phyloP scores from a whole-genome alignment of 2,113 vertebrate genomes.

The Rynchops niger region DNA sequence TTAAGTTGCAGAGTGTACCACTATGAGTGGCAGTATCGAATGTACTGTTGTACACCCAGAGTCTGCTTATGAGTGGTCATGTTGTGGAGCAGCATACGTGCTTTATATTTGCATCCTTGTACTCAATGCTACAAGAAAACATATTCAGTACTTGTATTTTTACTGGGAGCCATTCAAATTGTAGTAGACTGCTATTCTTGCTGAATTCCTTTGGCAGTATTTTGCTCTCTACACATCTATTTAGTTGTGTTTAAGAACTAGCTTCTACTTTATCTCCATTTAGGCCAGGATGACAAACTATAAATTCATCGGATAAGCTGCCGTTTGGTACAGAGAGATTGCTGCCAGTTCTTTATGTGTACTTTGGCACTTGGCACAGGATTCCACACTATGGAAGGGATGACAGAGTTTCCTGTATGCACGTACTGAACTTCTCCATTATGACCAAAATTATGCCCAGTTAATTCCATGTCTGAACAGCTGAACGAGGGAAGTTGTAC shows the following conservation, averaged over 20 bases:
- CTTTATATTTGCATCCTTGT: neutral
- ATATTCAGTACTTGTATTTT: neutral
- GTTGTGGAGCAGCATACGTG: neutral
- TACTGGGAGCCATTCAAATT: neutral
- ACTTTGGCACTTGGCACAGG: neutral
- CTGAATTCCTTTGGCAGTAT: neutral
- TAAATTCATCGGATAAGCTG: slow-evolving; percentile 13
- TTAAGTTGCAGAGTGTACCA: neutral
- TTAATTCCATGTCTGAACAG: neutral
- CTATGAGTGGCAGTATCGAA: accelerated
- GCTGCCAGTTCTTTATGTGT: neutral
- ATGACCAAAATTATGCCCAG: neutral
- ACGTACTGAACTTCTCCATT: neutral
- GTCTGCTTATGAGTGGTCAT: neutral
- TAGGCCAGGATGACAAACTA: slow-evolving; percentile 33
- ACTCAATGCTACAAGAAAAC: neutral
- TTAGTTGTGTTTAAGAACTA: neutral
- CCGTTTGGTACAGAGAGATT: neutral
- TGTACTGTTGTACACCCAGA: neutral
- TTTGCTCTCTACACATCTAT: neutral
- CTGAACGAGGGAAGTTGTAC: neutral
- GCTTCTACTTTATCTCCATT: slow-evolving; percentile 41
- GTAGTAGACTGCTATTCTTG: neutral
- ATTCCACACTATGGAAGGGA: neutral
- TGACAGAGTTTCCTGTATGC: neutral